These are phyloP conservation scores for Amblyopsis rosae DNA, from an alignment of 2,113 vertebrate species.

Conservation along the genomic window DNA sequence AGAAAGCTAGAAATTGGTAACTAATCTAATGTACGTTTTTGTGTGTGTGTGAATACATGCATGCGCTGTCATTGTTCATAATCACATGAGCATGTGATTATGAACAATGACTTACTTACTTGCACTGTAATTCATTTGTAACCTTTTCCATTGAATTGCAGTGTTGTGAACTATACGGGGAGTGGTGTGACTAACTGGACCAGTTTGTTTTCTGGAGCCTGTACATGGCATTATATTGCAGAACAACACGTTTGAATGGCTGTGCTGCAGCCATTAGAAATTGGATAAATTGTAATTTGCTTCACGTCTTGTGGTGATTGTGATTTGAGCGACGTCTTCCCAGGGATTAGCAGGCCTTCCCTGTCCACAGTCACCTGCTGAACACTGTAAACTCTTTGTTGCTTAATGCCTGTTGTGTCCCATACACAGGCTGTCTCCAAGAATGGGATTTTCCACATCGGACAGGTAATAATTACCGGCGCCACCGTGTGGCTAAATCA, in stretches of 20 bases:
- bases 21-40: slow-evolving; percentile 3
- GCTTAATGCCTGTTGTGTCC: slow-evolving; percentile 70
- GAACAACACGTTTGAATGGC: no score
- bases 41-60: not conserved
- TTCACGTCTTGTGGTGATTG: not conserved
- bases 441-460: slow-evolving; percentile 78
- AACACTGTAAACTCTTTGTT: slow-evolving; percentile 20
- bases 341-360: not conserved
- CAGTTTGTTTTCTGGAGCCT: no score
- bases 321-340: not conserved
- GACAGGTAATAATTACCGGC: slow-evolving; percentile 74
- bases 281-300: not conserved
- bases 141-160: slow-evolving; percentile 43
- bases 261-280: not conserved
- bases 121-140: slow-evolving; percentile 52
- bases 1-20: slow-evolving; percentile 10
- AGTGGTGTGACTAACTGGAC: not conserved
- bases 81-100: not conserved
- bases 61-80: no score
- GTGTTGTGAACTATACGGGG: slow-evolving; percentile 15
- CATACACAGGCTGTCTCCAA: slow-evolving; percentile 77
- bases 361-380: slow-evolving; percentile 9
- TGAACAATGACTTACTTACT: slow-evolving; percentile 16
- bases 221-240: not conserved
- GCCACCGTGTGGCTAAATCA: slow-evolving; percentile 39